Percentiles rank a stretch among this genome's conserved stretches.
Evolutionary conservation across 2,888 invertebrate species (phyloP).

Genomic region (Vesta saturnalis): DNA sequence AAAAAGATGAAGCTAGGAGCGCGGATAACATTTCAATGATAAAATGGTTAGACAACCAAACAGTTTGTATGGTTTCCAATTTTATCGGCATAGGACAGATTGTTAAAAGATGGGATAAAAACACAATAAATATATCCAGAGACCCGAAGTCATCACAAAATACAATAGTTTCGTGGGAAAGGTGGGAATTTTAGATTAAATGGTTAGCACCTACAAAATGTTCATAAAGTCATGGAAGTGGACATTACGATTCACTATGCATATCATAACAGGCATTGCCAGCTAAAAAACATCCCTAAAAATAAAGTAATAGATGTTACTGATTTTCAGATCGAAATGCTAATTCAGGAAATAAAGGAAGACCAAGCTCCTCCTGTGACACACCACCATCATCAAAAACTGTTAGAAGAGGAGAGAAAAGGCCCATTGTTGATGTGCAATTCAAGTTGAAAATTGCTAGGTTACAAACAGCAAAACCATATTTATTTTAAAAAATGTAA

Average conservation of each 20-base stretch:
- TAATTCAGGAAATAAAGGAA: background rate
- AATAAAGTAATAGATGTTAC: constrained; percentile 10
- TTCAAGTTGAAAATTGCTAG: constrained; percentile 38
- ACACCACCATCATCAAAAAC: background rate
- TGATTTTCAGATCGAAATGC: constrained; percentile 2
- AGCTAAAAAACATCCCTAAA: background rate
- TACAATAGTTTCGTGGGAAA: constrained; percentile 43
- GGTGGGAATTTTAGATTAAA: no score
- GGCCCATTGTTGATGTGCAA: constrained; percentile 35
- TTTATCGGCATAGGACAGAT: constrained; percentile 42
- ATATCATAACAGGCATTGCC: constrained; percentile 30
- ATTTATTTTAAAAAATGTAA: no score
- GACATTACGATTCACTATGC: no score
- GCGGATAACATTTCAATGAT: constrained; percentile 27
- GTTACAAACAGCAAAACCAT: no score
- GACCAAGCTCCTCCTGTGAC: background rate
- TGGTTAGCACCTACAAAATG: no score
- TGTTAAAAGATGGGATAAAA: constrained; percentile 44
- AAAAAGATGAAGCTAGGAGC: constrained; percentile 40
- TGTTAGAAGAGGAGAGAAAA: background rate
- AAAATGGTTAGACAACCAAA: constrained; percentile 43
- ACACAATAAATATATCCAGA: constrained; percentile 31
- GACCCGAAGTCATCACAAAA: constrained; percentile 40
- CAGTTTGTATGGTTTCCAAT: constrained; percentile 42
- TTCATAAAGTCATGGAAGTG: no score